Evolutionary conservation across 2,113 vertebrate genomes (phyloP).

Genomic region (Sphaerodactylus townsendi): DNA sequence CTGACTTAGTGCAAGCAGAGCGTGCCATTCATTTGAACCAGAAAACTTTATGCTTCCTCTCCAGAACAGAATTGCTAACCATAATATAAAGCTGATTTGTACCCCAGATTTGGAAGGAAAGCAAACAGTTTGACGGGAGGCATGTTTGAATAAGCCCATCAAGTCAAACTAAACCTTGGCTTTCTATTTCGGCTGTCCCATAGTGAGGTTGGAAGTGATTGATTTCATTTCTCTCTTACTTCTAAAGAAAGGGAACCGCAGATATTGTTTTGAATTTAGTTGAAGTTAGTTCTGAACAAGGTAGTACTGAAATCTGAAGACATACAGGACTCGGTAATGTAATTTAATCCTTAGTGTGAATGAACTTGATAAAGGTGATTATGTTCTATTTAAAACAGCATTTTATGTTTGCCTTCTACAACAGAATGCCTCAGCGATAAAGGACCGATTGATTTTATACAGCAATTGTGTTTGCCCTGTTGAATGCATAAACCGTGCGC

Average conservation of each 20-base stretch:
- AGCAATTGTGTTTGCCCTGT: not conserved
- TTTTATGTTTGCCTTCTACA: constrained; percentile 16
- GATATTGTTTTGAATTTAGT: constrained; percentile 24
- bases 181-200: not conserved
- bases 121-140: not conserved
- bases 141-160: not conserved
- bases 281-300: not conserved
- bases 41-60: not conserved
- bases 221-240: not conserved
- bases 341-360: not conserved
- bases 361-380: not conserved
- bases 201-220: not conserved
- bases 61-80: not conserved
- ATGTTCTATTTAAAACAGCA: constrained; percentile 21
- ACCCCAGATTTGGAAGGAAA: not conserved
- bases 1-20: not conserved
- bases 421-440: not conserved
- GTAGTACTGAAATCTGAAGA: not conserved
- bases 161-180: not conserved
- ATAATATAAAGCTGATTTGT: not conserved
- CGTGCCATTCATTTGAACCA: not conserved
- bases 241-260: constrained; percentile 24
- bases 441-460: not conserved
- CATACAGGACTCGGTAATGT: constrained; percentile 28
- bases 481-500: not conserved